phyloP scores from a whole-genome alignment of 2,888 invertebrate species.

The Stenichneumon culpator region DNA sequence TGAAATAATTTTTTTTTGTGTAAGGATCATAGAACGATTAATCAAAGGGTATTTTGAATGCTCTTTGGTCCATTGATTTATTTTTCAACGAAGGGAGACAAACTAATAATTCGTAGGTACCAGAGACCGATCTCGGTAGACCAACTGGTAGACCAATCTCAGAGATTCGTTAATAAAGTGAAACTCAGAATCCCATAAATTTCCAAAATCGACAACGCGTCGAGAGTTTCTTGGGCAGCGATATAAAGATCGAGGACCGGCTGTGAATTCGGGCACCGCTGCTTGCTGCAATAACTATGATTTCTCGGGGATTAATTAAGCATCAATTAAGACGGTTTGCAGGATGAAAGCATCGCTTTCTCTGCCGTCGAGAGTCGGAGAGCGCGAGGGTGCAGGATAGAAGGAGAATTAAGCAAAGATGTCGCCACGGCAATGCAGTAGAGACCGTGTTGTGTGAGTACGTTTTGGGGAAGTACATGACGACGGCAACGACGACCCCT shows the following conservation, averaged over 20 bases:
- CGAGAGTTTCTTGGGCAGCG: slow-evolving; percentile 15
- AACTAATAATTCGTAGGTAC: not conserved
- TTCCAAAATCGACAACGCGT: slow-evolving; percentile 58
- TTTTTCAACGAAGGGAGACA: not conserved
- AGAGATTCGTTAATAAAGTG: slow-evolving; percentile 52
- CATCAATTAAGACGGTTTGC: slow-evolving; percentile 79
- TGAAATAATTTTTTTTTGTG: not conserved
- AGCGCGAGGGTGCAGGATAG: slow-evolving; percentile 42
- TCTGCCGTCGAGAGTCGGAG: slow-evolving; percentile 47
- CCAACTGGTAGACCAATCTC: slow-evolving; percentile 37
- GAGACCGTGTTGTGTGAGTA: slow-evolving; percentile 36
- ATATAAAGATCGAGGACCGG: slow-evolving; percentile 55
- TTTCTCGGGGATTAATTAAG: slow-evolving; percentile 80
- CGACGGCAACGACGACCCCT: slow-evolving; percentile 55
- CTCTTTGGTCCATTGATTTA: not conserved
- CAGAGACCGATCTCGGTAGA: not conserved
- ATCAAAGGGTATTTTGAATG: not conserved
- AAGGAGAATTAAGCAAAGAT: slow-evolving; percentile 82
- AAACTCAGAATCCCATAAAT: slow-evolving; percentile 53
- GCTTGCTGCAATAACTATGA: slow-evolving; percentile 70
- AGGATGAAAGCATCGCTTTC: slow-evolving; percentile 69
- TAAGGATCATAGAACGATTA: not conserved
- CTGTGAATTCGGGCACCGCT: slow-evolving; percentile 66
- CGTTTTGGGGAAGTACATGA: slow-evolving; percentile 54
- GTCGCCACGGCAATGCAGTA: slow-evolving; percentile 80